These are phyloP conservation scores for Strix aluco DNA, from an alignment of 2,113 vertebrate species.

Conservation along the genomic window DNA sequence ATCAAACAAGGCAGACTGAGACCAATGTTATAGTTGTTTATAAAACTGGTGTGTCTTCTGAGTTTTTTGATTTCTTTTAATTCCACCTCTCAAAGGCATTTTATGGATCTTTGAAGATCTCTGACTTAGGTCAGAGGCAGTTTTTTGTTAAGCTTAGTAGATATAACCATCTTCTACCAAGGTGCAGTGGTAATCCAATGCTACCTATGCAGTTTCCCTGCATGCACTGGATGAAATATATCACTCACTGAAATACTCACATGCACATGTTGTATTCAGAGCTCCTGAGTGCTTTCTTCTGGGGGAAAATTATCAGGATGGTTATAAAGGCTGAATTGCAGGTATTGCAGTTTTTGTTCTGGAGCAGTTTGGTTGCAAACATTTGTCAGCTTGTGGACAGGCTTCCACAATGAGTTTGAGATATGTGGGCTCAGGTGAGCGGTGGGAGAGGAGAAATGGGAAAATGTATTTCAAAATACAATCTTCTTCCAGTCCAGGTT, in stretches of 20 bases:
- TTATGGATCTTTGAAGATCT: not conserved
- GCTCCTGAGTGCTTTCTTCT: not conserved
- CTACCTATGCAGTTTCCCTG: not conserved
- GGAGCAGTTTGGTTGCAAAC: not conserved
- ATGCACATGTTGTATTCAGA: not conserved
- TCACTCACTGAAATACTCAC: not conserved
- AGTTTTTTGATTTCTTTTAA: not conserved
- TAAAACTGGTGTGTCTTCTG: not conserved
- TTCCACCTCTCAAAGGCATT: not conserved
- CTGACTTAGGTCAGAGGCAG: not conserved
- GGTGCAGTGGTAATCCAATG: not conserved
- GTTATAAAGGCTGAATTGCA: not conserved
- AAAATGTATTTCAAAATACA: not conserved
- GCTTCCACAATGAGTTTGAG: not conserved
- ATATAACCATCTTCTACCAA: not conserved
- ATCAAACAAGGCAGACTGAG: not conserved
- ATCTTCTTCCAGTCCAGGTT: not conserved
- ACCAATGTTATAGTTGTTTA: not conserved
- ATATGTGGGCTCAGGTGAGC: not conserved
- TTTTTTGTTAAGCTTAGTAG: not conserved
- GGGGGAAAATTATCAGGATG: not conserved
- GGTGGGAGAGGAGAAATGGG: not conserved
- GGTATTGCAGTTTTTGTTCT: not conserved
- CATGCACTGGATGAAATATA: not conserved
- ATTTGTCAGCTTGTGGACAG: not conserved